Evolutionary conservation across 2,113 vertebrate genomes (phyloP), one percentile per base, ranked within the genome.

Genomic region (Calyptommatus sinebrachiatus): DNA sequence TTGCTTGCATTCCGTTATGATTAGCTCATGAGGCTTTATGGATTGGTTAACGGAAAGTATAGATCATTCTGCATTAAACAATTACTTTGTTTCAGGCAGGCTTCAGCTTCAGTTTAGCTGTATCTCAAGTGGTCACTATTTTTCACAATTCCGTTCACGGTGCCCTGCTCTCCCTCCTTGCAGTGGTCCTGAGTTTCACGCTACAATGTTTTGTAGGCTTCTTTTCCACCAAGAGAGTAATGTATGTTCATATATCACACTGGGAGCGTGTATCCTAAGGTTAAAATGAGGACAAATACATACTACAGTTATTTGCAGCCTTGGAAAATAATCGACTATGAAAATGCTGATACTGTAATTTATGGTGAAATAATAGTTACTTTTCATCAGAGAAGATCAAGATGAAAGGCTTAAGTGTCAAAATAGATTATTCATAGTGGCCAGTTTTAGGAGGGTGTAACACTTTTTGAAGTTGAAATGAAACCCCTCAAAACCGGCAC

Each of bases 1-100:
- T 73, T 24, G 1, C 0, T 28, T 83, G 8, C n/a, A 67, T 14
- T 76, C 4, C 21, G 26, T 70, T 50, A 76, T 84, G 28, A 6
- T 2, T 31, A 12, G 1, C 31, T 20, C 0, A 63, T 65, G 1
- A 3, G n/a, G 61, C 60, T 79, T 62, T 62, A 65, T 16, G 45
- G 22, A 2, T 12, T 21, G 5, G 22, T 53, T 10, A 78, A 21
- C 0, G 0, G 1, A 45, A 61, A 68, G 0, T 1, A 12, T 1
- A 1, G 45, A 3, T 76, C 1, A 29, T 9, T 48, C 76, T 0
- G 0, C 11, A 65, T 1, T 5, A 75, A 46, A 77, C 65, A 28
- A 71, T 68, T 45, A 82, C 81, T 16, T 79, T 50, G 16, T 78
- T 82, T 71, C 53, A 73, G 65, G 7, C 50, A 66, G 83, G 83